These are phyloP conservation scores for Stylophora pistillata DNA, from an alignment of 64 coral and sea anemone species.

Conservation along the genomic window DNA sequence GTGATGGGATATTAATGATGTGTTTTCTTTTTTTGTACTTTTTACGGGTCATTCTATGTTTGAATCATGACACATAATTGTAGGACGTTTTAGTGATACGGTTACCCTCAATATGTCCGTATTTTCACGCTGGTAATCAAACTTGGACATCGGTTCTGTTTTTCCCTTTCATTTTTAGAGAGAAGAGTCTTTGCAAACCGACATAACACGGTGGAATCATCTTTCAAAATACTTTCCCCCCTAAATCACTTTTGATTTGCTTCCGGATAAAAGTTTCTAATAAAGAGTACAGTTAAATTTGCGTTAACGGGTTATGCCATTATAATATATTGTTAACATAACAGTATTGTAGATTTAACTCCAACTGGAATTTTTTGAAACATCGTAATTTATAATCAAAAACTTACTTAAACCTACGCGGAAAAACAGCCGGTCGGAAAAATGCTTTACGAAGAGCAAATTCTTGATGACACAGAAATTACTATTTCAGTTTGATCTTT, in stretches of 20 bases:
- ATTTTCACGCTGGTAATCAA: neutral
- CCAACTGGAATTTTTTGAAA: neutral
- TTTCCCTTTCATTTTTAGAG: neutral
- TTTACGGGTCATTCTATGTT: conserved; percentile 38
- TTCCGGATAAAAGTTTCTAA: neutral
- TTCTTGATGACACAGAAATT: conserved; percentile 8
- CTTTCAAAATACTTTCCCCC: neutral
- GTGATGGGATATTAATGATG: conserved; percentile 43
- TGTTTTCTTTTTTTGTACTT: conserved; percentile 38
- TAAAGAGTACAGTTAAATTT: neutral
- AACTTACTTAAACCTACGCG: neutral
- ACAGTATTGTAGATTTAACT: neutral
- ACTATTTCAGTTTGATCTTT: neutral
- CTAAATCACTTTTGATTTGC: neutral
- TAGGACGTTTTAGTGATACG: neutral
- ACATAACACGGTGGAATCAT: neutral
- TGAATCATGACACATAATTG: conserved; percentile 5
- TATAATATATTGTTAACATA: neutral
- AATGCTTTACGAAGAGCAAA: neutral
- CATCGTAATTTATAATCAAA: neutral
- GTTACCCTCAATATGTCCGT: neutral
- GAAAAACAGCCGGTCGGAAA: neutral
- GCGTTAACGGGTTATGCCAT: neutral
- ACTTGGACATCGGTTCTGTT: neutral
- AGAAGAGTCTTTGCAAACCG: neutral